phyloP scores from a whole-genome alignment of 2,797 vertebrate genomes.

The Leptatherina wallacei region DNA sequence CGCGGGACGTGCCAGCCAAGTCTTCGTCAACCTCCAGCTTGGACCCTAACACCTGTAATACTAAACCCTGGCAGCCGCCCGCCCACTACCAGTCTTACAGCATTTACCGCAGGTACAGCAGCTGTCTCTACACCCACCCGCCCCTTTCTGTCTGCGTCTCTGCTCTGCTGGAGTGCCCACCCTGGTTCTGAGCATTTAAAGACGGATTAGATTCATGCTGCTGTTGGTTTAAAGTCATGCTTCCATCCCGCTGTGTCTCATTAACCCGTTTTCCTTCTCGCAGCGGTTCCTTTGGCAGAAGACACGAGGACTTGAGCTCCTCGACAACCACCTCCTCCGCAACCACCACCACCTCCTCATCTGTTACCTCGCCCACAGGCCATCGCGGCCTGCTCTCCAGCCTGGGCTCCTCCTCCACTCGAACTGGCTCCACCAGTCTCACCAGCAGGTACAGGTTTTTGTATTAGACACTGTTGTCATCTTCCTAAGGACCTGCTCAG shows the following conservation, averaged over 20 bases:
- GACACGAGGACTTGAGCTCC: constrained; percentile 91
- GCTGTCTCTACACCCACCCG: constrained; percentile 42
- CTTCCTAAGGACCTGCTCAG: not conserved
- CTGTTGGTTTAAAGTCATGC: not conserved
- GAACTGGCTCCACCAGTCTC: constrained; percentile 89
- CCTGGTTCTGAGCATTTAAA: not conserved
- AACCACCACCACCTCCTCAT: constrained; percentile 86
- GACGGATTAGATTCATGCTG: not conserved
- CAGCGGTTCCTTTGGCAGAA: constrained; percentile 95
- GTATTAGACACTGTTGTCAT: not conserved
- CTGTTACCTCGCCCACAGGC: constrained; percentile 95
- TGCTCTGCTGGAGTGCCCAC: constrained; percentile 22
- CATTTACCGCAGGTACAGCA: constrained; percentile 87
- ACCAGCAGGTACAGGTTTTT: constrained; percentile 88
- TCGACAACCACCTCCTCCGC: constrained; percentile 88
- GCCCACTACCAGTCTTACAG: constrained; percentile 87
- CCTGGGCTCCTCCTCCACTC: constrained; percentile 86
- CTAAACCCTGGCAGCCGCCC: constrained; percentile 87
- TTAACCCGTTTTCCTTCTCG: not conserved
- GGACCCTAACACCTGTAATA: constrained; percentile 87
- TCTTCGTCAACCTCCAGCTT: constrained; percentile 88
- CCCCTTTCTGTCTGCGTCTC: constrained; percentile 44
- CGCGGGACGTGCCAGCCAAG: constrained; percentile 88
- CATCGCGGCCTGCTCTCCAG: constrained; percentile 89
- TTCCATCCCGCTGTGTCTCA: not conserved